These are phyloP conservation scores for Hypotaenidia okinawae DNA, from an alignment of 2,797 vertebrate species.

Conservation along the genomic window DNA sequence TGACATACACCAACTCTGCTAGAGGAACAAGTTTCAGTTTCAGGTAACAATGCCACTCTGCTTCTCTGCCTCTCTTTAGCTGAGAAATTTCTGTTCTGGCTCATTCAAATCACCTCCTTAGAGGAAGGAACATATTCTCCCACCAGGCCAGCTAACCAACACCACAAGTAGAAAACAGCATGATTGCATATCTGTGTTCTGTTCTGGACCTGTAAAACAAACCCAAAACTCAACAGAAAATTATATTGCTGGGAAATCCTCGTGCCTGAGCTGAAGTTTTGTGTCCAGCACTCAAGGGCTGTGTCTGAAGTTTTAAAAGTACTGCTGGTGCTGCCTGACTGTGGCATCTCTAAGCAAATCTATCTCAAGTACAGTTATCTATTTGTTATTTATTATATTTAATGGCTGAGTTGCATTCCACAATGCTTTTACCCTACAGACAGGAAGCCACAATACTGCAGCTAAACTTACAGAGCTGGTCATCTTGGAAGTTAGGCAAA, in stretches of 20 bases:
- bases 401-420: not conserved
- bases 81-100: not conserved
- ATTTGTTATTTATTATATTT: not conserved
- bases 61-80: not conserved
- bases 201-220: not conserved
- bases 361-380: not conserved
- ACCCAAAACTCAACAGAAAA: not conserved
- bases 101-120: not conserved
- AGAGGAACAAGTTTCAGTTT: not conserved
- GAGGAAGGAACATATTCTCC: not conserved
- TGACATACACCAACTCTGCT: not conserved
- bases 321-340: not conserved
- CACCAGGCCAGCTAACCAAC: not conserved
- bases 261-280: not conserved
- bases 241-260: not conserved
- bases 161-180: not conserved
- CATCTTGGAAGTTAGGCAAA: not conserved
- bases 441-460: slow-evolving; percentile 40
- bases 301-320: not conserved
- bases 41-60: rapidly evolving
- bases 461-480: not conserved
- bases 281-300: not conserved
- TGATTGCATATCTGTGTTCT: not conserved
- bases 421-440: not conserved
- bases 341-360: not conserved